A percentile compares a stretch with the other conserved stretches of the same genome.
Evolutionary conservation across 1,140 invertebrate species (phyloP).

Genomic region (Drosophila busckii): DNA sequence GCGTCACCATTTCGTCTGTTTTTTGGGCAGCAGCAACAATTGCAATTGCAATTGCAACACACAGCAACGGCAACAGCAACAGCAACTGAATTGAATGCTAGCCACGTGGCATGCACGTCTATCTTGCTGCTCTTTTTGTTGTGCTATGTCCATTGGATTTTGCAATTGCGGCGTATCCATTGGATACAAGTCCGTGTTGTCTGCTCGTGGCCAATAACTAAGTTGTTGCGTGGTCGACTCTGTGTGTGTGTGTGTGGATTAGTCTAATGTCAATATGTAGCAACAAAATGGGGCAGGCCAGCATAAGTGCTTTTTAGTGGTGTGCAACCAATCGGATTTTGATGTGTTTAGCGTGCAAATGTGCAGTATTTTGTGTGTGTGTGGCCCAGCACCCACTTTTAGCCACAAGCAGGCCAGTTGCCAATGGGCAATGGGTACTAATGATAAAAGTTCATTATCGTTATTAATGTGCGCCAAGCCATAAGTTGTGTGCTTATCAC

Average conservation of each 20-base stretch:
- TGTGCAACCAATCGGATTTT: conserved; percentile 59
- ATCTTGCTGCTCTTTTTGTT: too few relatives aligned
- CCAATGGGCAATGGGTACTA: conserved; percentile 1
- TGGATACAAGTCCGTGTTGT: too few relatives aligned
- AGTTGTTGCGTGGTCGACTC: conserved; percentile 57
- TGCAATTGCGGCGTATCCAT: conserved; percentile 7
- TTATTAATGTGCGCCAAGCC: not conserved
- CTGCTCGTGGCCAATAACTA: conserved; percentile 50
- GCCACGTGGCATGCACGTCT: too few relatives aligned
- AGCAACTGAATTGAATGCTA: not conserved
- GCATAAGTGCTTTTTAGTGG: conserved; percentile 50
- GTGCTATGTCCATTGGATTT: not conserved
- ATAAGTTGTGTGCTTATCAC: not conserved
- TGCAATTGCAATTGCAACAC: conserved; percentile 1
- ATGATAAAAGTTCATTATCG: conserved; percentile 23
- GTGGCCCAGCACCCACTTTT: conserved; percentile 12
- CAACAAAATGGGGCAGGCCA: conserved; percentile 34
- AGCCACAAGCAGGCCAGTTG: conserved; percentile 9
- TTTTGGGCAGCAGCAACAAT: conserved; percentile 17
- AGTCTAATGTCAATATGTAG: conserved; percentile 68
- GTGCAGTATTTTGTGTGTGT: conserved; percentile 22
- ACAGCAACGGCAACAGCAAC: not conserved
- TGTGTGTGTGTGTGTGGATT: conserved; percentile 53
- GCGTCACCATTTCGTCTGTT: conserved; percentile 55
- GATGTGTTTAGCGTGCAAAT: conserved; percentile 47